Conservation (phyloP, 1,140 invertebrate species). For the Penaeus indicus region DNA sequence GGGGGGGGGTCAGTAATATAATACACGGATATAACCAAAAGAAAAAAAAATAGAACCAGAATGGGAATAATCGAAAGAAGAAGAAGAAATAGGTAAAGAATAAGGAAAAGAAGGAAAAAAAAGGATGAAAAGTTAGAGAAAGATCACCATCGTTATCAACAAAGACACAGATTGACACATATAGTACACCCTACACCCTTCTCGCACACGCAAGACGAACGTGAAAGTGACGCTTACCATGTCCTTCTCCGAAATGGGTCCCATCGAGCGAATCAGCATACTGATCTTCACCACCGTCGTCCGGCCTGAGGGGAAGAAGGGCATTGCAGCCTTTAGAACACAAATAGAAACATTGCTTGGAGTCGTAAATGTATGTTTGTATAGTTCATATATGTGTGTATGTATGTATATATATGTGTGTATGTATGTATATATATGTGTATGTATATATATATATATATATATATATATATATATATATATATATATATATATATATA, state of each 20-base stretch:
- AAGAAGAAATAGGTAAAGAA: no score
- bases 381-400: not conserved
- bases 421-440: not conserved
- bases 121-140: no score
- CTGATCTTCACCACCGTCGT: slow-evolving; percentile 71
- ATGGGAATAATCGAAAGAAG: no score
- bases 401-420: not conserved
- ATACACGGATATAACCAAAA: no score
- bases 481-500: not conserved
- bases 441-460: slow-evolving; percentile 34
- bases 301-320: slow-evolving; percentile 8
- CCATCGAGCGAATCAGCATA: slow-evolving; percentile 74
- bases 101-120: no score
- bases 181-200: no score
- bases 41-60: no score
- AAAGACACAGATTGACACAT: no score
- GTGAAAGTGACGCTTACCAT: slow-evolving; percentile 70
- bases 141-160: no score
- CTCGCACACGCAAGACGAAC: no score
- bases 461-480: slow-evolving; percentile 29
- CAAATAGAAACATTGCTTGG: not conserved
- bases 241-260: slow-evolving; percentile 74
- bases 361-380: not conserved
- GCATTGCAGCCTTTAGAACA: not conserved
- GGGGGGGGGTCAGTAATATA: no score